A percentile compares a stretch with the other conserved stretches of the same genome.
phyloP scores from a whole-genome alignment of 2,113 vertebrate genomes.

The Fregetta grallaria region DNA sequence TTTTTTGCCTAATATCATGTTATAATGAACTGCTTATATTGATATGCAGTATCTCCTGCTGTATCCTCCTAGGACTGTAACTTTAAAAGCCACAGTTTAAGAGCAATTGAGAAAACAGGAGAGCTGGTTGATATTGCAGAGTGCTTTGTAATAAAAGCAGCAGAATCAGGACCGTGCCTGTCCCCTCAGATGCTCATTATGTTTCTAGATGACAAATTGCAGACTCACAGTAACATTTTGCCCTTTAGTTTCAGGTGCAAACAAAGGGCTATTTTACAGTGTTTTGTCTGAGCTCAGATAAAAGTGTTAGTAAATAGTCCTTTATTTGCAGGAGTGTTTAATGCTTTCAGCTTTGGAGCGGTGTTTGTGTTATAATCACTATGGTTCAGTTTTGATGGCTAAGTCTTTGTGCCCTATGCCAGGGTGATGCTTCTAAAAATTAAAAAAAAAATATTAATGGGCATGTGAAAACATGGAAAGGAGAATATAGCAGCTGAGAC shows the following conservation, averaged over 20 bases:
- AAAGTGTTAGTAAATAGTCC: not conserved
- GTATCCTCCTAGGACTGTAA: not conserved
- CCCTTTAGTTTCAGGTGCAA: not conserved
- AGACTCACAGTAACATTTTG: not conserved
- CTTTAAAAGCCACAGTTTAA: not conserved
- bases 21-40: not conserved
- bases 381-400: not conserved
- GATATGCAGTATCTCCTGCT: not conserved
- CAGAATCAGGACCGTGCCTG: not conserved
- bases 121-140: not conserved
- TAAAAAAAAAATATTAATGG: not conserved
- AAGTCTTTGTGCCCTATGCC: not conserved
- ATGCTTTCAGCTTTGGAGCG: not conserved
- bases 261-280: not conserved
- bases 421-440: not conserved
- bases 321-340: conserved; percentile 1
- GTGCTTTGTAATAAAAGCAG: not conserved
- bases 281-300: not conserved
- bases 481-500: not conserved
- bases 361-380: not conserved
- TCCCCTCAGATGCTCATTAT: not conserved
- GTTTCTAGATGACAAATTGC: not conserved
- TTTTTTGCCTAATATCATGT: not conserved
- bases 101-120: not conserved
- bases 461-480: not conserved